Evolutionary conservation across 2,888 invertebrate genomes (phyloP), one percentile per base, ranked within the genome.

Genomic region (Tigriopus californicus): DNA sequence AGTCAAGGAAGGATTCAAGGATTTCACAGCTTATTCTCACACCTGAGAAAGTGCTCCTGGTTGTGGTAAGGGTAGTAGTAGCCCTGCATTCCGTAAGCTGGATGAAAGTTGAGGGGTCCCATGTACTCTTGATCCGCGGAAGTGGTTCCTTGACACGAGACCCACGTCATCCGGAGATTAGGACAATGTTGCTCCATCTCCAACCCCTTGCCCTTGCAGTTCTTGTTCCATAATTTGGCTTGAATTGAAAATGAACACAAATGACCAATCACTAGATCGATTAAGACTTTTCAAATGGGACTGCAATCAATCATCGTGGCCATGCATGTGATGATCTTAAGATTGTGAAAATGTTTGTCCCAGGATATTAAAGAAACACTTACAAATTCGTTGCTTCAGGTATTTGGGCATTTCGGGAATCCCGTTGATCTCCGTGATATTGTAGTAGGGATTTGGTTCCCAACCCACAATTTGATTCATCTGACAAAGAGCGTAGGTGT

Each of bases 61-160:
- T 56, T 56, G 18, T 42, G 22, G 44, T 22, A 56, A n/a, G 56
- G 56, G 41, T 42, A 56, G 42, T 22, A 42, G 22, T 56, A 56
- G 5, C 56, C 56, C 3, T 41, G 56, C 41, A 56, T 42, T n/a
- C 56, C 56, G 10, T 56, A 44, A 6, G 15, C n/a, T 13, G 56
- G 56, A n/a, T n/a, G 18, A 24, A 42, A 56, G 41, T 15, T 18
- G 2, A 56, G 15, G 2, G 41, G 41, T 11, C 56, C 56, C 56
- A 56, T 22, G 42, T 56, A 13, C 22, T 56, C 56, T 18, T 13
- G 13, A 13, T 56, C 56, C 4, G 56, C 44, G 4, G 56, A 13
- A 5, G 56, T 56, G 15, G 40, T 5, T 3, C 56, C 56, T 20
- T 56, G 8, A 42, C 56, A 56, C 3, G 42, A 22, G 41, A 56